These are phyloP conservation scores for Salminus brasiliensis DNA, from an alignment of 2,113 vertebrate species.

Conservation along the genomic window DNA sequence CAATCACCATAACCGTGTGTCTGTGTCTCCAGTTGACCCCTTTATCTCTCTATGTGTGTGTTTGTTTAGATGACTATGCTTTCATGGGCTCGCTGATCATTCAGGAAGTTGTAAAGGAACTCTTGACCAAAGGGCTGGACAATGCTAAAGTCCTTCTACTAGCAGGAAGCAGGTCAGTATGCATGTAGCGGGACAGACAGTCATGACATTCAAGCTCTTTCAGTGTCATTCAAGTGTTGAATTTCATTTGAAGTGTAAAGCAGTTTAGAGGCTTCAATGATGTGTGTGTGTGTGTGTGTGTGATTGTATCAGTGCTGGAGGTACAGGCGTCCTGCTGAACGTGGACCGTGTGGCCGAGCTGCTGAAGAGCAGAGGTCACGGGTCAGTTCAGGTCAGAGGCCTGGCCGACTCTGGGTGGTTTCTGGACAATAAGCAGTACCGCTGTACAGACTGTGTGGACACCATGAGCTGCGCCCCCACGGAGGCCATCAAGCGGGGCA, in stretches of 20 bases:
- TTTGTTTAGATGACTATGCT: constrained; percentile 83
- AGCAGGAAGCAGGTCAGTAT: constrained; percentile 89
- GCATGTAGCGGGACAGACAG: too few species aligned
- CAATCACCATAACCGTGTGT: too few species aligned
- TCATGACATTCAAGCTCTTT: too few species aligned
- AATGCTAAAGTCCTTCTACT: constrained; percentile 91
- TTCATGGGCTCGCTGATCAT: constrained; percentile 98
- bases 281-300: constrained; percentile 42
- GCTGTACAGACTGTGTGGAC: constrained; percentile 88
- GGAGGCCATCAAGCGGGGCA: constrained; percentile 93
- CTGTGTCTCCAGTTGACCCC: too few species aligned
- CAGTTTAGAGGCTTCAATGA: too few species aligned
- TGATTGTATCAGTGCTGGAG: constrained; percentile 83
- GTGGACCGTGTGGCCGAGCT: constrained; percentile 91
- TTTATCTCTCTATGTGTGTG: background rate
- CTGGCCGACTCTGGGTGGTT: constrained; percentile 97
- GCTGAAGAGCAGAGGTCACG: constrained; percentile 86
- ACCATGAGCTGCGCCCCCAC: constrained; percentile 88
- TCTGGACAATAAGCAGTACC: constrained; percentile 96
- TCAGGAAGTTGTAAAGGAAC: constrained; percentile 91
- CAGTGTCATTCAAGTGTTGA: too few species aligned
- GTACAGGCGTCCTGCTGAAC: constrained; percentile 93
- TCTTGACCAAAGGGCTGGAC: constrained; percentile 87
- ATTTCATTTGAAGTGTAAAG: background rate
- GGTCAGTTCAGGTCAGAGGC: constrained; percentile 90